Evolutionary conservation across 2,797 vertebrate genomes (phyloP), one percentile per base, ranked within the genome.

Genomic region (Gymnopithys bicolor): DNA sequence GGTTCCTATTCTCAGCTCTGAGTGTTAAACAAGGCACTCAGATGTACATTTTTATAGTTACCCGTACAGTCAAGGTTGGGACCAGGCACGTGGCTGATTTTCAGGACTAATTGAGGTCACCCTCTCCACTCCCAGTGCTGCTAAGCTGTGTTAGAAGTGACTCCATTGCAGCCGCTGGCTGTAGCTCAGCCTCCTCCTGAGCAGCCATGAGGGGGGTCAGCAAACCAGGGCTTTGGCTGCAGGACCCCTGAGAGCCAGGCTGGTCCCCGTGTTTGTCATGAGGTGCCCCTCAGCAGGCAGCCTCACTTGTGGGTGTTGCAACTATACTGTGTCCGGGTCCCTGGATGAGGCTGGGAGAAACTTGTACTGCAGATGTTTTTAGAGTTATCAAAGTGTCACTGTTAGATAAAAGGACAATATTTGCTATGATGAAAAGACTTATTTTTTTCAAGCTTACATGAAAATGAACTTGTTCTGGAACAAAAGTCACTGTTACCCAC

Each of bases 11-110:
- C 15, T 41, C 25, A 68, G 49, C 28, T 74, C 14, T 0, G 1
- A 49, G 8, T 22, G 19, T 37, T 39, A 66, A 78, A 45, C 56
- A 43, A 66, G 58, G 48, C 49, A 16, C 53, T 70, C 7, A 2
- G 11, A 78, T 17, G 23, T 16, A 22, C 6, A 0, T 67, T 68
- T 74, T 64, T 15, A 8, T 4, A 15, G 59, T 66, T 37, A 39
- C 22, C 5, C 27, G 35, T 28, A 28, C n/a, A 77, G 64, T 45
- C 3, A 2, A 48, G 19, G 19, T 19, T 1, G 0, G 56, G 11
- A 33, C 46, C 33, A 37, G 30, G 51, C n/a, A 28, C 0, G 0
- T 14, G 9, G 66, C 28, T 59, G 39, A 30, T 30, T 27, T 62
- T 35, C 23, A 71, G 69, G 27, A 23, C 24, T 69, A 43, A 52